Percentiles rank a stretch among this genome's conserved stretches.
phyloP scores from a whole-genome alignment of 1,140 invertebrate genomes.

The Laupala kohalensis region DNA sequence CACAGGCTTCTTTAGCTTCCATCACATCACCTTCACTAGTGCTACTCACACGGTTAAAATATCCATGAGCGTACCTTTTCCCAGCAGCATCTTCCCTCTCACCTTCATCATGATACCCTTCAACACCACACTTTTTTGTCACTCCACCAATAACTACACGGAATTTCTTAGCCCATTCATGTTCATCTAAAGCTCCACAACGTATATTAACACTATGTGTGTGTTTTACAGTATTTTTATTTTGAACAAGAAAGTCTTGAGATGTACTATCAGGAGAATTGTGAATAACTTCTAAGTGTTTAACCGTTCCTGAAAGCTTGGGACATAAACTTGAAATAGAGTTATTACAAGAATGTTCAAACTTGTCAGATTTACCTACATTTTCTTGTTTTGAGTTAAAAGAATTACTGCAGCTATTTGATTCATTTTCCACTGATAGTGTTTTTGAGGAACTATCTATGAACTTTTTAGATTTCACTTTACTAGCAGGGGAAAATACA shows the following conservation, averaged over 20 bases:
- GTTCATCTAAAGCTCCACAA: neutral
- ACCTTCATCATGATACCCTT: slow-evolving; percentile 4
- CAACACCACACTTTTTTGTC: neutral
- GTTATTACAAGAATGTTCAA: neutral
- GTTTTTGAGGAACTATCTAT: neutral
- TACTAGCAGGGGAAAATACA: slow-evolving; percentile 20
- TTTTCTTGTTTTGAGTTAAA: neutral
- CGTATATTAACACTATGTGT: neutral
- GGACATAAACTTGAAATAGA: neutral
- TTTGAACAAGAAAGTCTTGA: neutral
- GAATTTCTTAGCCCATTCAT: neutral
- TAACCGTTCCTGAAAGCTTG: neutral
- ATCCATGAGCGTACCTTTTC: neutral
- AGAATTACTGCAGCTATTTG: neutral
- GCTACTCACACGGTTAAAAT: neutral
- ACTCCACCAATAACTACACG: neutral
- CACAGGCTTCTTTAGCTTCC: slow-evolving; percentile 10
- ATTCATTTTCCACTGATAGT: neutral
- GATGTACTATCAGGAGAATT: neutral
- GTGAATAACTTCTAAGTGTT: neutral
- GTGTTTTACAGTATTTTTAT: neutral
- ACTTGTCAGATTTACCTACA: too few relatives aligned
- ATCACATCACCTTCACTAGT: neutral
- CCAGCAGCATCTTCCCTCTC: slow-evolving; percentile 1
- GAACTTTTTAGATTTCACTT: neutral